phyloP scores from a whole-genome alignment of 1,140 invertebrate species.

The Ridgeia piscesae region DNA sequence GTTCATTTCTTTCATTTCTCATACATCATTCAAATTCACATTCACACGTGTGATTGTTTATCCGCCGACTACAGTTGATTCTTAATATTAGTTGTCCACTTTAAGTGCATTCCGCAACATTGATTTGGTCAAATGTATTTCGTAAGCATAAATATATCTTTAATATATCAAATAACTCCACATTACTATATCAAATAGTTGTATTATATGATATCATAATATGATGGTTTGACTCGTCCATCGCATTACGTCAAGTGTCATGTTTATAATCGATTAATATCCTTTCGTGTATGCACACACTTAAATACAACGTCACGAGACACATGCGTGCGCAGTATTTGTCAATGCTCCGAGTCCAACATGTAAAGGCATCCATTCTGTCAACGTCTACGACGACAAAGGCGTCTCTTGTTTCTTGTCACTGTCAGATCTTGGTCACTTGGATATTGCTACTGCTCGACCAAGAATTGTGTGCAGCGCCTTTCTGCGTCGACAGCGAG shows the following conservation, averaged over 20 bases:
- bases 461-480: neutral
- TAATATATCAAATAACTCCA: no score
- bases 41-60: no score
- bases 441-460: neutral
- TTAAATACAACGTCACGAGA: neutral
- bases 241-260: neutral
- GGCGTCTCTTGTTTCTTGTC: neutral
- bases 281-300: neutral
- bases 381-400: neutral
- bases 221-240: no score
- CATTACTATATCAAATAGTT: no score
- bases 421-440: neutral
- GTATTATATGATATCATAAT: no score
- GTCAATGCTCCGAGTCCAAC: neutral
- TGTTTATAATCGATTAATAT: neutral
- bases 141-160: no score
- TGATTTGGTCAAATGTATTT: no score
- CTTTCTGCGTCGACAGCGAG: neutral
- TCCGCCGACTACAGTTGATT: no score
- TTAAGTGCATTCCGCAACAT: no score
- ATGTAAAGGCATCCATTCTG: neutral
- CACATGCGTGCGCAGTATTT: neutral
- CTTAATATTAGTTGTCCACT: no score
- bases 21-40: no score
- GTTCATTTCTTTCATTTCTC: no score